phyloP scores from a whole-genome alignment of 2,113 vertebrate species.

The Ptyas mucosa region DNA sequence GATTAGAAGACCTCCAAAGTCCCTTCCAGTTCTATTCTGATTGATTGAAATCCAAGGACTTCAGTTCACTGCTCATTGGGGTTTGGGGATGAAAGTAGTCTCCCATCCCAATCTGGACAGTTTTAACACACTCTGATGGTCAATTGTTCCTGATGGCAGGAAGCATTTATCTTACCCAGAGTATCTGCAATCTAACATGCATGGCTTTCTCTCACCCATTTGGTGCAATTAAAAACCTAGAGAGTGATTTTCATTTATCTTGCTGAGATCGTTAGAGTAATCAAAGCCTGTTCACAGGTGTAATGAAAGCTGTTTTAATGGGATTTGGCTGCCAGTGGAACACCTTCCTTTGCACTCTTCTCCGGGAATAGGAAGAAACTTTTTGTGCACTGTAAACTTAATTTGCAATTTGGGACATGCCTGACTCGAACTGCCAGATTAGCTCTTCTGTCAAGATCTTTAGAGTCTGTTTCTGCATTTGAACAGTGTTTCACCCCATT shows the following conservation, averaged over 20 bases:
- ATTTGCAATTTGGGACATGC: background rate
- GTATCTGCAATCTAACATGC: background rate
- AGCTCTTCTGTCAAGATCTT: background rate
- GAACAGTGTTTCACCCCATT: constrained; percentile 29
- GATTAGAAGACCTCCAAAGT: background rate
- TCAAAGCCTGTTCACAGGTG: constrained; percentile 19
- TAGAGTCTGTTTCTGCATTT: constrained; percentile 16
- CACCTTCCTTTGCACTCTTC: constrained; percentile 23
- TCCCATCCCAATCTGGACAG: background rate
- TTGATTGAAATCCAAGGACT: background rate
- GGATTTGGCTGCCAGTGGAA: background rate
- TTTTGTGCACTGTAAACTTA: background rate
- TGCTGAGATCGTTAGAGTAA: constrained; percentile 21
- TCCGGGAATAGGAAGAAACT: background rate
- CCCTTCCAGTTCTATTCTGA: background rate
- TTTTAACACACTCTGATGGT: background rate
- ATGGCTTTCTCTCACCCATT: background rate
- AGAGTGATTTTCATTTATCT: background rate
- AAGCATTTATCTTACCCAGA: background rate
- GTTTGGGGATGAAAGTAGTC: background rate
- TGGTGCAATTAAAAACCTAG: background rate
- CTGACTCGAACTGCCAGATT: background rate
- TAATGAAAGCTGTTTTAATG: background rate
- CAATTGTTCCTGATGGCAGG: too few species aligned
- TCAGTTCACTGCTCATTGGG: background rate